Conservation (phyloP, 2,113 vertebrate genomes). For the Poicephalus meyeri region DNA sequence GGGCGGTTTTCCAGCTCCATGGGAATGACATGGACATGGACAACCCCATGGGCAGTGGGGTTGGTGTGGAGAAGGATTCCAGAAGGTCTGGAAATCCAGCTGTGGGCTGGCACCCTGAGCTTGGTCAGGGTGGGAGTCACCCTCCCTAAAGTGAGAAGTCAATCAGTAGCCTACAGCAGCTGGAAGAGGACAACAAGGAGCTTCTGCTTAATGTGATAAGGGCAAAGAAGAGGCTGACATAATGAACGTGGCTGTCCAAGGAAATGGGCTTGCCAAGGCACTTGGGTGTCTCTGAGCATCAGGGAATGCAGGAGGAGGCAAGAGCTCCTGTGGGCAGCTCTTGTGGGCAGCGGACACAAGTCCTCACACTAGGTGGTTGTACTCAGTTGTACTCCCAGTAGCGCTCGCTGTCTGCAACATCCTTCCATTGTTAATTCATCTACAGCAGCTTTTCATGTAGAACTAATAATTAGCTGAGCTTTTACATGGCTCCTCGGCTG, state of each 20-base stretch:
- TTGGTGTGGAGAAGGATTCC: rapidly evolving
- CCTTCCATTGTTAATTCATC: not conserved
- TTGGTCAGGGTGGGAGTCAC: not conserved
- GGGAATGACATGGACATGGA: no score
- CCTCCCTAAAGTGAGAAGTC: rapidly evolving
- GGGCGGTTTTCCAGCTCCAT: not conserved
- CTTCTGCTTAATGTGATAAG: not conserved
- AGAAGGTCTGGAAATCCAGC: not conserved
- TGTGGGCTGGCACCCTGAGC: rapidly evolving
- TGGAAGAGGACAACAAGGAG: not conserved
- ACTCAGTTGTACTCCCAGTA: rapidly evolving
- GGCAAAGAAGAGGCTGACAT: not conserved
- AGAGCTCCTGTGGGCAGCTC: not conserved
- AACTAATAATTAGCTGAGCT: not conserved
- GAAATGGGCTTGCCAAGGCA: not conserved
- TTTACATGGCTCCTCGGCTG: not conserved
- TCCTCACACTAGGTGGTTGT: not conserved
- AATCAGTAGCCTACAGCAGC: not conserved
- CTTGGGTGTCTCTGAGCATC: rapidly evolving
- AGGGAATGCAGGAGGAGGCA: not conserved
- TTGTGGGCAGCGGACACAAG: rapidly evolving
- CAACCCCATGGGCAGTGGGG: not conserved
- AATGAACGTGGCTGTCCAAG: not conserved
- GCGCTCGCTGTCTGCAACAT: not conserved
- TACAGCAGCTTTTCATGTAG: not conserved